phyloP scores from a whole-genome alignment of 2,113 vertebrate genomes.

The Sorex araneus region DNA sequence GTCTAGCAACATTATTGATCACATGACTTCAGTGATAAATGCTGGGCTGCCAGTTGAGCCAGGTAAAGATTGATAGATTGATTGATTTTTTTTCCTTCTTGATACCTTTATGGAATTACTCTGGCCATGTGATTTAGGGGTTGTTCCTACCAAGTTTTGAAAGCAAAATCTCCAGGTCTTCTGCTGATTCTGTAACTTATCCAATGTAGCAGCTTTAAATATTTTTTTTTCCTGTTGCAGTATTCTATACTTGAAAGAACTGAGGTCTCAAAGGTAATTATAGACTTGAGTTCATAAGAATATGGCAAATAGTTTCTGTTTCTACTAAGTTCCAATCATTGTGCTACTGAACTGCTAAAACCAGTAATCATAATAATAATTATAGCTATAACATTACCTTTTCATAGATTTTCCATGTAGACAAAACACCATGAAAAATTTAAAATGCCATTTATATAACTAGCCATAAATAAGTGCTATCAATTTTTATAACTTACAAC shows the following conservation, averaged over 20 bases:
- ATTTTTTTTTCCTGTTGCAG: conserved; percentile 5
- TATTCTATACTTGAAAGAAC: conserved; percentile 41
- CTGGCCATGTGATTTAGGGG: background rate
- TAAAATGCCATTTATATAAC: background rate
- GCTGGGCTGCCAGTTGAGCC: too few relatives aligned
- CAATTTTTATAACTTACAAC: background rate
- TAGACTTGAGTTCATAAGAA: background rate
- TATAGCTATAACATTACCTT: background rate
- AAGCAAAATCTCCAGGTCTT: background rate
- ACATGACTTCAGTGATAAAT: background rate
- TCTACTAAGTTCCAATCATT: background rate
- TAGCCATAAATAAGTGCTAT: background rate
- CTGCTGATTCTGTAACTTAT: background rate
- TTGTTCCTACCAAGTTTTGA: background rate
- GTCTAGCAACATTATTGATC: background rate
- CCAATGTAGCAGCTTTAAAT: background rate
- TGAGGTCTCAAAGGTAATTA: conserved; percentile 13
- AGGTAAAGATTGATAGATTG: too few relatives aligned
- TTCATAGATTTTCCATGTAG: background rate
- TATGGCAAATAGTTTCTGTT: conserved; percentile 23
- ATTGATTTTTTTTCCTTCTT: background rate
- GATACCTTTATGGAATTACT: background rate
- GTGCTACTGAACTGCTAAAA: background rate
- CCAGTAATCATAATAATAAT: background rate
- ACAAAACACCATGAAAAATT: background rate